Evolutionary conservation across 1,140 invertebrate genomes (phyloP).

Genomic region (Sminthurides bifidus): DNA sequence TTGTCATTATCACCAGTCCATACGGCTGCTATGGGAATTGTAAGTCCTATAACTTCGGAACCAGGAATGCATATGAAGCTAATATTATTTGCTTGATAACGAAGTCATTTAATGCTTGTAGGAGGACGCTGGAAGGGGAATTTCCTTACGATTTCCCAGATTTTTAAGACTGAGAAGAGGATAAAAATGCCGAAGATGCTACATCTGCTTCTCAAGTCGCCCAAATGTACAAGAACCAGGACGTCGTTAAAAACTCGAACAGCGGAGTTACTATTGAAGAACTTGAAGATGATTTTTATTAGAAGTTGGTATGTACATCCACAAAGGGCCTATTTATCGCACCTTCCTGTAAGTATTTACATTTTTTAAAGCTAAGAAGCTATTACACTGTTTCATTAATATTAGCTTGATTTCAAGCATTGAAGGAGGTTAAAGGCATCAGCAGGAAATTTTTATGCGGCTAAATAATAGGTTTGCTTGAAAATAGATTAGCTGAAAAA

Average conservation of each 20-base stretch:
- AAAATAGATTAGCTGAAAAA: no score
- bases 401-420: no score
- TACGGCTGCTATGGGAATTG: constrained; percentile 74
- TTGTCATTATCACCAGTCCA: constrained; percentile 92
- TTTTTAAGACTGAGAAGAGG: constrained; percentile 85
- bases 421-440: no score
- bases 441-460: no score
- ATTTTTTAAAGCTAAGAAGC: no score
- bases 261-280: constrained; percentile 36
- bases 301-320: no score
- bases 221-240: constrained; percentile 74
- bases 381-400: no score
- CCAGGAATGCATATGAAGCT: not conserved
- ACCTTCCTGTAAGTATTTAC: no score
- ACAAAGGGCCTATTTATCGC: no score
- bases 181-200: constrained; percentile 86
- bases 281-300: constrained; percentile 55
- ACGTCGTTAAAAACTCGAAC: constrained; percentile 74
- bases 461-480: no score
- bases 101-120: constrained; percentile 34
- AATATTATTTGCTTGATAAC: not conserved
- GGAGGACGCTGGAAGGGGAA: constrained; percentile 83
- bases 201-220: constrained; percentile 75
- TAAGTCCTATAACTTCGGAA: constrained; percentile 38
- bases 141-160: constrained; percentile 90